Evolutionary conservation across 2,797 vertebrate genomes (phyloP), one percentile per base, ranked within the genome.

Genomic region (Gambelia wislizenii): DNA sequence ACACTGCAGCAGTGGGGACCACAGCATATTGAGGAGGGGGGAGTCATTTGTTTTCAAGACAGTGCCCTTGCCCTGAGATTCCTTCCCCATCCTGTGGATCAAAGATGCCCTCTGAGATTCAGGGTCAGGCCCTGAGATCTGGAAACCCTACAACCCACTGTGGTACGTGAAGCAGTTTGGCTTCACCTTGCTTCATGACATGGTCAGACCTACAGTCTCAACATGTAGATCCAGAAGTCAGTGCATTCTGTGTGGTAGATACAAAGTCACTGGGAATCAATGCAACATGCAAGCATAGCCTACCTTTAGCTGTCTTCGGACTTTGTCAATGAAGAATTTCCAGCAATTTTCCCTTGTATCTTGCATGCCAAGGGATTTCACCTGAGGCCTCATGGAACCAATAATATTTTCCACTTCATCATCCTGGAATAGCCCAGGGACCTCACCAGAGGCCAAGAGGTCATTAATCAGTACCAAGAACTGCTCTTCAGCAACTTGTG

Each of bases 401-500:
- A 97, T 94, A 81, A 98, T 96, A 25, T 94, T 95, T 92, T 97
- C 97, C 69, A 97, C 6, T 1, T 98, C 97, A 0, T 95, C 96
- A 0, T 98, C 97, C 20, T 84, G 59, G 52, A 98, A 98, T 30
- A 98, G 96, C 25, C 96, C 96, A 0, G 96, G 97, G 89, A 98
- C 95, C 84, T 98, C 97, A 1, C 97, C 97, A 0, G 97, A 97
- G 0, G 96, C 97, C 91, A 98, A 83, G 91, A 98, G 95, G 70
- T 98, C 97, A 0, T 98, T 98, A 92, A 98, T 97, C 10, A 97
- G 92, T 83, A 98, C 97, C 88, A 98, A 95, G 86, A 98, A 98
- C 0, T 96, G 94, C 90, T 98, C 97, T 83, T 98, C 97, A 0
- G 97, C 97, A 77, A 98, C 97, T 75, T 98, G 97, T 0, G 97